Base-by-base conservation (phyloP, 1,140 invertebrate genomes). In the Macrobrachium rosenbergii region DNA sequence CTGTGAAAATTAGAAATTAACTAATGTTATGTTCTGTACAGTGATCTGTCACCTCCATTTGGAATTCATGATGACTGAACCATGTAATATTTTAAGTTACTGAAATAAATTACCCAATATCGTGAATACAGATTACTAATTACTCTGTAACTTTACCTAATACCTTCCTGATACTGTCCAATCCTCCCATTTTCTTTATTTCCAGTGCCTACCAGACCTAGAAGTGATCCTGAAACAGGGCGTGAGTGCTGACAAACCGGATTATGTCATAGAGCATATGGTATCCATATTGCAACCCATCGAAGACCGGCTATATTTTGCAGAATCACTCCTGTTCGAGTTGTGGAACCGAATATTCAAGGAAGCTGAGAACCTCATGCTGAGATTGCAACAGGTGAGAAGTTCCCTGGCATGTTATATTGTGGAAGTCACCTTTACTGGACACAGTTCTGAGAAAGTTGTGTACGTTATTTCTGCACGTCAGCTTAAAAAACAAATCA, bases 271-370 rank as follows among this genome's bases (percentile, higher is more conserved):
- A 37, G 23, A 81, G 21, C 21, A n/a, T 2, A 67, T 87, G 28
- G 58, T 81, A 69, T 52, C 69, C 23, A 69, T 69, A 14, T 23
- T 87, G 19, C 28, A 63, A 14, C 84, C 84, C n/a, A 79, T 87
- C 58, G 76, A 81, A 11, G 84, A 87, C 78, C 69, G 78, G 6
- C 64, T 87, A 7, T 87, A 87, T 77, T 87, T 81, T 19, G 84
- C 84, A 12, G 84, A 87, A 59, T 79, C 84, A 7, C 84, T 87
- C 17, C 69, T 87, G 45, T 79, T 81, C 52, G 76, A 87, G 78
- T 58, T 87, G 78, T 87, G 84, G 84, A 23, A 75, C 59, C 23
- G 78, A 37, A 64, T 87, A 7, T 73, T 87, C 52, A 45, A 81
- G 3, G 78, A 87, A 58, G 78, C 69, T 0, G 75, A 69, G 16